A percentile compares a stretch with the other conserved stretches of the same genome.
Conservation (phyloP, 1,140 invertebrate species). For the Drosophila guanche region DNA sequence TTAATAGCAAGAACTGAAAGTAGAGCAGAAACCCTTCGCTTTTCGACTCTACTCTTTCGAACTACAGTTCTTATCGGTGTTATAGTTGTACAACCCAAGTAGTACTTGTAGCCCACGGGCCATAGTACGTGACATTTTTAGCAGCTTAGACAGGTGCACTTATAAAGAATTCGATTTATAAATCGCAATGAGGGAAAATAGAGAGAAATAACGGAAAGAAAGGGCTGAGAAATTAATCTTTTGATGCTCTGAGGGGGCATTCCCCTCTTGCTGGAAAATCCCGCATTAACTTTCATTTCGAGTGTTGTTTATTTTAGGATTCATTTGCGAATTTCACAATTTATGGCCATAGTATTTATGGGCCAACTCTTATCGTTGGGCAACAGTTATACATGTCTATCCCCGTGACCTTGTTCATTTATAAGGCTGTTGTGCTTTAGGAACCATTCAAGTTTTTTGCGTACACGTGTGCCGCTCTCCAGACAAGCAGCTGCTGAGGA, state of each 20-base stretch:
- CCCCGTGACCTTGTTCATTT: conserved; percentile 26
- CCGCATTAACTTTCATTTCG: no score
- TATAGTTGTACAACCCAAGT: conserved; percentile 14
- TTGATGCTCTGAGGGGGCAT: no score
- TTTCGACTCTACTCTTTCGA: no score
- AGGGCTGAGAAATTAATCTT: no score
- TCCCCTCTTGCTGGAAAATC: no score
- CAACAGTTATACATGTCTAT: conserved; percentile 9
- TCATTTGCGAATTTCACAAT: conserved; percentile 1
- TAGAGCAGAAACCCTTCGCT: no score
- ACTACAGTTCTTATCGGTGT: conserved; percentile 48
- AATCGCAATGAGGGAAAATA: no score
- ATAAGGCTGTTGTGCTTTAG: background rate
- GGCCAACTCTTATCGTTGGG: conserved; percentile 31
- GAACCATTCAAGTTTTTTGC: conserved; percentile 12
- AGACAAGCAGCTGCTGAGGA: conserved; percentile 6
- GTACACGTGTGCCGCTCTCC: conserved; percentile 45
- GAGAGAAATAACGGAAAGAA: no score
- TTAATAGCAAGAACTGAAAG: no score
- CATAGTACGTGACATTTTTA: conserved; percentile 27
- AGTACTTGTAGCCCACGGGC: conserved; percentile 19
- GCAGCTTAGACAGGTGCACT: conserved; percentile 1
- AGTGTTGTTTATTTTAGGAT: no score
- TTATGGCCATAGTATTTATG: conserved; percentile 13
- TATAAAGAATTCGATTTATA: no score